Base-by-base conservation (phyloP, 2,888 invertebrate genomes). In the Leptura quadrifasciata region DNA sequence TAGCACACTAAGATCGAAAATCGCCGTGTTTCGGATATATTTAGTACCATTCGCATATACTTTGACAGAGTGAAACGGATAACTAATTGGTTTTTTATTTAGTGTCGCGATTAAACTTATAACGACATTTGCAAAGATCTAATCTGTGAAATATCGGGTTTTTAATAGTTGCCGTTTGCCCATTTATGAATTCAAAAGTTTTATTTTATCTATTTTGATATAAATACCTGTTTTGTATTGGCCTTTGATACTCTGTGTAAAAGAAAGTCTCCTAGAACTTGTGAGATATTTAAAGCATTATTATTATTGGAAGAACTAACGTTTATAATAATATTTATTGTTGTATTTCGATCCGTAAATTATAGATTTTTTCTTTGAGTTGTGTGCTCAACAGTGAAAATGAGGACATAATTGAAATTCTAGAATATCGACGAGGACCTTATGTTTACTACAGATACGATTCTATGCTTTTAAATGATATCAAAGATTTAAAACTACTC, bases 1-100 rank as follows among this genome's bases (percentile, higher is more conserved):
- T 21, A 21, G 58, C 58, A n/a, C 27, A 61, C 60, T n/a, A n/a
- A 27, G 60, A 27, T 61, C 60, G 60, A 31, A 31, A 61, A 17
- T 31, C 27, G 60, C 60, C 31, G 27, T 61, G 60, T 61, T 61
- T n/a, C 24, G 24, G 24, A 58, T 58, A 24, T 21, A 27, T 58
- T 58, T 24, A 24, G 58, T 27, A 20, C 8, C 31, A 31, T 17
- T n/a, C 17, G n/a, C 18, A 17, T 31, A 61, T 31, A 61, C 60
- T 27, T n/a, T 9, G 60, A 61, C 60, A 61, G 17, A 9, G 60
- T 31, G 60, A 31, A n/a, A 31, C 60, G 6, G 5, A 47, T 4
- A 47, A 47, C 47, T n/a, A n/a, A n/a, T 47, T n/a, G 5, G 2
- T 47, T 47, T n/a, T 47, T 47, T 47, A 31, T 31, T 31, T 31